Evolutionary conservation across 2,888 invertebrate species (phyloP), one percentile per base, ranked within the genome.

Genomic region (Aporophyla nigra): DNA sequence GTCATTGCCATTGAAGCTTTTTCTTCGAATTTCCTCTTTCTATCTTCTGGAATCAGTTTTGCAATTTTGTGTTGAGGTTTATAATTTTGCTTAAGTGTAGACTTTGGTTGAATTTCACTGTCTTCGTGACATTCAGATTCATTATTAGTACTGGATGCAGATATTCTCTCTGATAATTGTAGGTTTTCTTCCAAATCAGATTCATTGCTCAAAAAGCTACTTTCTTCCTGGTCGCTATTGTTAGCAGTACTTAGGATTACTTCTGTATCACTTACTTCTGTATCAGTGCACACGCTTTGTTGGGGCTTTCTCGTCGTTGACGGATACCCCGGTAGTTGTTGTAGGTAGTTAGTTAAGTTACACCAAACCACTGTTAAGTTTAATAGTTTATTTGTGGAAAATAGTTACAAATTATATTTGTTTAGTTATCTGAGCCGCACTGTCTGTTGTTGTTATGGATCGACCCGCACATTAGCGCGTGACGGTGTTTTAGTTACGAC

Each of bases 241-340:
- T 51, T 66, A 66, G 58, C 73, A 73, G 59, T 67, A 66, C 65
- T 73, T 73, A 66, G 10, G 46, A 66, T 65, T 46, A 63, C 69
- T 69, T 69, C 69, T 68, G 68, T 66, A 63, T 63, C 63, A 63
- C 63, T 65, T 65, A 67, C 61, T 61, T 61, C 70, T 62, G 54
- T 66, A 66, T 66, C 65, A 73, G 73, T 70, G 70, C 75, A 75
- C 73, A 76, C 72, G 61, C 76, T 76, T 71, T 71, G n/a, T n/a
- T n/a, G n/a, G n/a, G n/a, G n/a, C n/a, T n/a, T n/a, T n/a, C n/a
- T n/a, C n/a, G n/a, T n/a, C n/a, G n/a, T n/a, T n/a, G n/a, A n/a
- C n/a, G n/a, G n/a, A n/a, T n/a, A n/a, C n/a, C n/a, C n/a, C n/a
- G n/a, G n/a, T n/a, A n/a, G n/a, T n/a, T n/a, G n/a, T n/a, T n/a